Conservation (phyloP, 2,113 vertebrate genomes). For the Anarhynchus alexandrinus region DNA sequence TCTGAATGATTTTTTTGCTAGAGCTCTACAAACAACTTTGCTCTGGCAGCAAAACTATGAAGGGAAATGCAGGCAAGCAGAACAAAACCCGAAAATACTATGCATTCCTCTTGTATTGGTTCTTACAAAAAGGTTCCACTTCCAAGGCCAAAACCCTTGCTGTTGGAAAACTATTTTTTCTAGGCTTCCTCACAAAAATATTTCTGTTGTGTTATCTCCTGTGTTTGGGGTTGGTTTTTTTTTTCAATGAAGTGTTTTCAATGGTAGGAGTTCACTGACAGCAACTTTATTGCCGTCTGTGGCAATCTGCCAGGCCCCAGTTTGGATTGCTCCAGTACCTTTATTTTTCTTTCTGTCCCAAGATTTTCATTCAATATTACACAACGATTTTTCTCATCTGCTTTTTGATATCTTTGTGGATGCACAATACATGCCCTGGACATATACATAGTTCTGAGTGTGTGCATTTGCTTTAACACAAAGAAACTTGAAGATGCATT, state of each 20-base stretch:
- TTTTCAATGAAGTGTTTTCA: not conserved
- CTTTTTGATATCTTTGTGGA: not conserved
- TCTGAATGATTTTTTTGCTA: not conserved
- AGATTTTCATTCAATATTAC: not conserved
- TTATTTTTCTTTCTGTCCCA: not conserved
- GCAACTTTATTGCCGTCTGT: not conserved
- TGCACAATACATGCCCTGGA: not conserved
- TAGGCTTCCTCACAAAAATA: too few species aligned
- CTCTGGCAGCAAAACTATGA: not conserved
- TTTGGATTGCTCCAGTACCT: not conserved
- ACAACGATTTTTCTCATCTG: not conserved
- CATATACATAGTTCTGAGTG: not conserved
- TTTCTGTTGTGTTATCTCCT: not conserved
- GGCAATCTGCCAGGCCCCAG: not conserved
- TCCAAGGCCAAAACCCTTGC: not conserved
- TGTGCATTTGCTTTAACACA: not conserved
- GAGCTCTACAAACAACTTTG: slow-evolving; percentile 1
- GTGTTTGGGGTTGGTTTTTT: not conserved
- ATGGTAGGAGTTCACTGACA: not conserved
- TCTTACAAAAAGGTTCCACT: slow-evolving; percentile 12
- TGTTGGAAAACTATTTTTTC: not conserved
- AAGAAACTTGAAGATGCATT: not conserved
- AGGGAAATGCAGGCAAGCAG: not conserved
- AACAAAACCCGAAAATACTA: not conserved
- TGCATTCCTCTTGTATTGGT: not conserved